Base-by-base conservation (phyloP, 2,797 vertebrate species). In the Champsocephalus esox region DNA sequence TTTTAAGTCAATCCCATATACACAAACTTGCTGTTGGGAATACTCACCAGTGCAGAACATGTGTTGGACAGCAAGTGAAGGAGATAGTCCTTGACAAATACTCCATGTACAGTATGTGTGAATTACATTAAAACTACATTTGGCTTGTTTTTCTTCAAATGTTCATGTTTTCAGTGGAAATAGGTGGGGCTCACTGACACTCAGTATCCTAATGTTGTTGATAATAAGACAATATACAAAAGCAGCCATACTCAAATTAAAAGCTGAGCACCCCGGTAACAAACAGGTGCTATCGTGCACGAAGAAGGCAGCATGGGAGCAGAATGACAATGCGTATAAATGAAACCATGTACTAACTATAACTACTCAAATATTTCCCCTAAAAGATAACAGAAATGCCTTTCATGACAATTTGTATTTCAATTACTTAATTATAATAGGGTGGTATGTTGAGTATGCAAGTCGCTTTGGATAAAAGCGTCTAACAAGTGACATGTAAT, bases 61-160 rank as follows among this genome's bases (percentile, higher is more conserved):
- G 68, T 50, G 68, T 13, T 49, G 57, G 55, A 67, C 62, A 72
- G 77, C 55, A 50, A 32, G 38, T 24, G 50, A 52, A 70, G 69
- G 19, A 19, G 19, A 68, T 48, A 55, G 44, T 48, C 41, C 17
- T 67, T 55, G 41, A 50, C 16, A 79, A 73, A 57, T 38, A 61
- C 13, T 12, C 1, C 24, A 9, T 50, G 61, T 50, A 19, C 19
- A 19, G 19, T 19, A 13, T 12, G 16, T 46, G 34, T 75, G 44
- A 70, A 56, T 46, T 56, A 17, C 24, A 45, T 45, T 63, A 59
- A 68, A 38, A 54, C 10, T 17, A 52, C 58, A 55, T 45, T 34
- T 54, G 66, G 38, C 46, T 38, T 3, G 12, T 46, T 38, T 12
- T 59, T 34, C 56, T 61, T 7, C 24, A 8, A 12, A 70, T 28